Base-by-base conservation (phyloP, 2,113 vertebrate species). In the Entomyzon cyanotis region DNA sequence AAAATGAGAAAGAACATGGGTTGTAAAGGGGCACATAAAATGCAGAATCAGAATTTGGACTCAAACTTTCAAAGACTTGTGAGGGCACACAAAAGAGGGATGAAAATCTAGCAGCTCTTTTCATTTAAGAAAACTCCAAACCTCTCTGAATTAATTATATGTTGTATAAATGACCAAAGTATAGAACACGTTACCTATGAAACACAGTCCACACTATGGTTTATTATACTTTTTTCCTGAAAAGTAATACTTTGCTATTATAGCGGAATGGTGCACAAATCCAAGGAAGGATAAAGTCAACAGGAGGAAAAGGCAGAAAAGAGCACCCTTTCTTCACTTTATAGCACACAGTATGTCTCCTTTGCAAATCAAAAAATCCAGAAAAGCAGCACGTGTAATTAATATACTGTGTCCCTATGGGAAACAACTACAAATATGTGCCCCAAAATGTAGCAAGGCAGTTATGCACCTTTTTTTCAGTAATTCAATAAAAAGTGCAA, bases 191-290 rank as follows among this genome's bases (percentile, higher is more conserved):
- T 95, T 96, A 94, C 39, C 42, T 67, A 49, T 59, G 60, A 91
- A 97, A 95, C 55, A 52, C 49, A 89, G 35, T 69, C 35, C 5
- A 20, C 24, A 82, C 17, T 92, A 50, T 89, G 65, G 96, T 95
- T 96, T 95, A 95, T 96, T 95, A 95, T 52, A 68, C 20, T 37
- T 64, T 87, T 91, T 56, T 42, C 49, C 41, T 77, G 47, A 75
- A 94, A 89, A 37, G 52, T 53, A 80, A 92, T 62, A 65, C 23
- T 71, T 96, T 67, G 75, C 71, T 81, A 44, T 89, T 96, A 82
- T 87, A 46, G 68, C 41, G 62, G 81, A 91, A 94, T 88, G 21
- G 25, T 92, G 55, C 35, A 81, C 41, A 95, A 93, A 93, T 73
- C 17, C 39, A 95, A 89, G 87, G 63, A 87, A 95, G 11, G 19